A percentile compares a stretch with the other conserved stretches of the same genome.
Evolutionary conservation across 2,797 vertebrate genomes (phyloP).

Genomic region (Tadarida brasiliensis): DNA sequence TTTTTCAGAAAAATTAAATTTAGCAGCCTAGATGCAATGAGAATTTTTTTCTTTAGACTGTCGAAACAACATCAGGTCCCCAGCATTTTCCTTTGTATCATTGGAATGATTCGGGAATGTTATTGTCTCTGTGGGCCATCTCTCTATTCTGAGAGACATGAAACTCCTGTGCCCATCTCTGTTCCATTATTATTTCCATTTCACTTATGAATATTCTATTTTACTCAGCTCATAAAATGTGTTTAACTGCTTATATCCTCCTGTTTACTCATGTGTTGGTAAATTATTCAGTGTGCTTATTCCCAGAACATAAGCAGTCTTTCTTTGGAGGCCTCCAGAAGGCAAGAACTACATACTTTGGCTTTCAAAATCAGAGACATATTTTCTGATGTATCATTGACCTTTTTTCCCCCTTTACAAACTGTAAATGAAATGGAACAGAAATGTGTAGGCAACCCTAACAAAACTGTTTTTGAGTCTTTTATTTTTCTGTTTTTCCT

Average conservation of each 20-base stretch:
- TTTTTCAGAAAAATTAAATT: conserved; percentile 54
- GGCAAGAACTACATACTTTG: not conserved
- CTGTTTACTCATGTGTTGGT: not conserved
- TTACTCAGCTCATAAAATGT: not conserved
- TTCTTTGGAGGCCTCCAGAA: not conserved
- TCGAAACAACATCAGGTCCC: not conserved
- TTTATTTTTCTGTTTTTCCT: conserved; percentile 32
- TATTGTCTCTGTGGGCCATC: accelerated
- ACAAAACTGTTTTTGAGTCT: conserved; percentile 36
- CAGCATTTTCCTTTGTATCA: not conserved
- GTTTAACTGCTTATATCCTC: not conserved
- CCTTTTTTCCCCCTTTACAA: conserved; percentile 38
- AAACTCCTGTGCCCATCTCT: not conserved
- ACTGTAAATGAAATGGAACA: conserved; percentile 1
- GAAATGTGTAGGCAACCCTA: not conserved
- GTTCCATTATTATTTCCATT: not conserved
- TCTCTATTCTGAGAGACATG: not conserved
- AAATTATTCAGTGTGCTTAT: not conserved
- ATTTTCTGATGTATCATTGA: not conserved
- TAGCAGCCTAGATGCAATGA: not conserved
- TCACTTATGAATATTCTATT: not conserved
- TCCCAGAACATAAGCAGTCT: not conserved
- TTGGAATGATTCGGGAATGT: not conserved
- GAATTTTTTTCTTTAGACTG: not conserved
- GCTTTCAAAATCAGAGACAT: conserved; percentile 42